Percentiles rank a stretch among this genome's conserved stretches.
phyloP scores from a whole-genome alignment of 2,888 invertebrate species.

The Tenthredo livida region DNA sequence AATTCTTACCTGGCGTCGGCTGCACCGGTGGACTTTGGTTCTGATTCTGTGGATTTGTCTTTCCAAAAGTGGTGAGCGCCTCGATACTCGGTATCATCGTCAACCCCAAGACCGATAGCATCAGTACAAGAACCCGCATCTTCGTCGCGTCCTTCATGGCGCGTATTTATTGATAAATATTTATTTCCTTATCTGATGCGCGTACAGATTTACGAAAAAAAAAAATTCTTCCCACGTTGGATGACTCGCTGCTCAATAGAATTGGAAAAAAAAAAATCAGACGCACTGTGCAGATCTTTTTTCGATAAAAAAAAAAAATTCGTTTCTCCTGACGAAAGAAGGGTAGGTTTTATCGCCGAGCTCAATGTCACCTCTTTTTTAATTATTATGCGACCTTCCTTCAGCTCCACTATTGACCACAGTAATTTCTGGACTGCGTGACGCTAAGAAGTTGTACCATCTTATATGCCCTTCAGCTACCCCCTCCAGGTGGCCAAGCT shows the following conservation, averaged over 20 bases:
- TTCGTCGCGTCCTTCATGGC: constrained; percentile 56
- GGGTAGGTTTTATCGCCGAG: neutral
- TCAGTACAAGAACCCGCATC: constrained; percentile 52
- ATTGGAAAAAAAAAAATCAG: neutral
- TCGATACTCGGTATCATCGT: constrained; percentile 78
- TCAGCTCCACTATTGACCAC: constrained; percentile 43
- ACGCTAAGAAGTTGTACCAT: constrained; percentile 71
- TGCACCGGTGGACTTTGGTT: constrained; percentile 78
- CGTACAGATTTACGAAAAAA: neutral
- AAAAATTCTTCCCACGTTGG: neutral
- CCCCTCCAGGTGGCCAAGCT: constrained; percentile 56
- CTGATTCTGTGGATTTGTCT: constrained; percentile 81
- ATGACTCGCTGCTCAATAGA: neutral
- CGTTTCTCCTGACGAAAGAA: neutral
- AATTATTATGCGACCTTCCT: constrained; percentile 8
- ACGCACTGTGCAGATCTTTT: neutral
- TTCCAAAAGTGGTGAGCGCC: constrained; percentile 86
- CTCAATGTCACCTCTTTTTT: neutral
- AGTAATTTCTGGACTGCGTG: constrained; percentile 72
- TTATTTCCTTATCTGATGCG: neutral
- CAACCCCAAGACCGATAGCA: constrained; percentile 60
- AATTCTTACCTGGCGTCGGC: constrained; percentile 81
- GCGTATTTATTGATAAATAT: neutral
- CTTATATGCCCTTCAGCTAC: constrained; percentile 73
- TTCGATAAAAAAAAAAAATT: neutral